phyloP scores from a whole-genome alignment of 2,888 invertebrate genomes.

The Meandrusa payeni region DNA sequence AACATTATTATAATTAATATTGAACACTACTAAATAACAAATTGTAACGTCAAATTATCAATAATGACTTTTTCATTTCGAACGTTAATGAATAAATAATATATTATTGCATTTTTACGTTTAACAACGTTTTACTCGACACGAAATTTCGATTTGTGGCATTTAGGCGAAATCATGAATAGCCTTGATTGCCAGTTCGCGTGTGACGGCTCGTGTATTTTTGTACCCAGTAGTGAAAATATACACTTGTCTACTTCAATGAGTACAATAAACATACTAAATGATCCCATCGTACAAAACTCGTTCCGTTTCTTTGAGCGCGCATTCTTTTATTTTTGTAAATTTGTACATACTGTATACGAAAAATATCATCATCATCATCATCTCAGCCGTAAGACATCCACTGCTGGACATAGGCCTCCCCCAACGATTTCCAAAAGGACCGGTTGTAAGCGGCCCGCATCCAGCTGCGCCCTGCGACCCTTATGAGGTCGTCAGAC shows the following conservation, averaged over 20 bases:
- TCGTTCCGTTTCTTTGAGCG: neutral
- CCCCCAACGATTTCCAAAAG: too few relatives aligned
- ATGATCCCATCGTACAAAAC: slow-evolving; percentile 21
- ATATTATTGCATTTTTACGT: slow-evolving; percentile 31
- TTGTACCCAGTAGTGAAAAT: slow-evolving; percentile 44
- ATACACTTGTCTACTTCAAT: slow-evolving; percentile 23
- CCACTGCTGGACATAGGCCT: too few relatives aligned
- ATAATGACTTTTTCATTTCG: slow-evolving; percentile 1
- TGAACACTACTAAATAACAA: too few relatives aligned
- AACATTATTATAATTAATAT: too few relatives aligned
- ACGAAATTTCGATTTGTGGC: slow-evolving; percentile 62
- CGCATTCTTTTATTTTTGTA: slow-evolving; percentile 1
- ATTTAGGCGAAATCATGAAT: slow-evolving; percentile 54
- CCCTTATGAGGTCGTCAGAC: too few relatives aligned
- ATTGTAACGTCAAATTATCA: too few relatives aligned
- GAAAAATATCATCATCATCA: too few relatives aligned
- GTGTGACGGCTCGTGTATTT: slow-evolving; percentile 58
- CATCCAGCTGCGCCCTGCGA: too few relatives aligned
- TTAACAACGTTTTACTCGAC: slow-evolving; percentile 35
- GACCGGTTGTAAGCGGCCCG: too few relatives aligned
- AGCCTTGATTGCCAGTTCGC: slow-evolving; percentile 67
- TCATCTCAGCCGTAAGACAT: too few relatives aligned
- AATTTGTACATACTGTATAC: too few relatives aligned
- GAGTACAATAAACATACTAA: slow-evolving; percentile 15
- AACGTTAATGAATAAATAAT: slow-evolving; percentile 9